Percentiles rank a stretch among this genome's conserved stretches.
phyloP scores from a whole-genome alignment of 2,888 invertebrate genomes.

The Ochropleura plecta region DNA sequence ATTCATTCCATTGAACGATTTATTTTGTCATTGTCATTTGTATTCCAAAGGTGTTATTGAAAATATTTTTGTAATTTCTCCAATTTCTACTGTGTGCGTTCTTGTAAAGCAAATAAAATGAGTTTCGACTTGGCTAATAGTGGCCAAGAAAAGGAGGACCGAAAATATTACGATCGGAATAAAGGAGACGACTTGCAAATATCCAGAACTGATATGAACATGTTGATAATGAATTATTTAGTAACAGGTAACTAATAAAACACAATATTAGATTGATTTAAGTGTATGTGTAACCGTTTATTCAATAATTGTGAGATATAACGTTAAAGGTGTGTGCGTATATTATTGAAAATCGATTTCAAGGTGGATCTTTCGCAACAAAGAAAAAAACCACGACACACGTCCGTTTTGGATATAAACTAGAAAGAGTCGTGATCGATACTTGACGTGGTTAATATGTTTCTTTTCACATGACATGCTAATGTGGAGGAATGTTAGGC shows the following conservation, averaged over 20 bases:
- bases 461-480: conserved; percentile 12
- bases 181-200: conserved; percentile 94
- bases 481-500: neutral
- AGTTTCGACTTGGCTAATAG: conserved; percentile 83
- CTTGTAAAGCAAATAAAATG: conserved; percentile 72
- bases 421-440: conserved; percentile 9
- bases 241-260: conserved; percentile 94
- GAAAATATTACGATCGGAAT: conserved; percentile 93
- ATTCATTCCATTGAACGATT: conserved; percentile 47
- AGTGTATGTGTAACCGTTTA: conserved; percentile 6
- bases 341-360: conserved; percentile 24
- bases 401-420: conserved; percentile 45
- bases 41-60: conserved; percentile 62
- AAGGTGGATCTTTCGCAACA: conserved; percentile 55
- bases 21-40: conserved; percentile 65
- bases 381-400: conserved; percentile 51
- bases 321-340: neutral
- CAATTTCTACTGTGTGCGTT: conserved; percentile 32
- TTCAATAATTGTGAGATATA: neutral
- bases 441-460: neutral
- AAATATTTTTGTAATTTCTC: conserved; percentile 54
- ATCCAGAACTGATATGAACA: conserved; percentile 98
- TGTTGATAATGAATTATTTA: conserved; percentile 99
- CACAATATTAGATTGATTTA: conserved; percentile 3
- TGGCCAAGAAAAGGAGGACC: conserved; percentile 83